Conservation (phyloP, 2,797 vertebrate genomes). For the Allobates femoralis region DNA sequence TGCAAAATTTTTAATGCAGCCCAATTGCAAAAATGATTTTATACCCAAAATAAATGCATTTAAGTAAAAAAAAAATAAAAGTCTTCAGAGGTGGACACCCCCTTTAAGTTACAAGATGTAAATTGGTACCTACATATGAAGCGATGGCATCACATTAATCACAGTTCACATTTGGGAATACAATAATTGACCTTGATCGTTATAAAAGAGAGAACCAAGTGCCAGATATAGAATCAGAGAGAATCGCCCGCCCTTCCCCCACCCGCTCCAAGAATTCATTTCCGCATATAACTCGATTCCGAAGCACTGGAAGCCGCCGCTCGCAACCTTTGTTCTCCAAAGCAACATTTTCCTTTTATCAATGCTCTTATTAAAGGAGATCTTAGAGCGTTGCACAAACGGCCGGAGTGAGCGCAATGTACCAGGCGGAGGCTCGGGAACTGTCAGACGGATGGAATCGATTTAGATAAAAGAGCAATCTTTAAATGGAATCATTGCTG, state of each 20-base stretch:
- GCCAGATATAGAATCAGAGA: not conserved
- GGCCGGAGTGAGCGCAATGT: not conserved
- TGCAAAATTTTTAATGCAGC: too few species aligned
- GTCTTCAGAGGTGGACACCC: too few species aligned
- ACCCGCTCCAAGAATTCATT: not conserved
- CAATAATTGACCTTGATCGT: slow-evolving; percentile 12
- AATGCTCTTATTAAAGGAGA: not conserved
- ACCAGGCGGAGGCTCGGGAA: not conserved
- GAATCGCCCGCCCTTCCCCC: not conserved
- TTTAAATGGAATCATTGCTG: slow-evolving; percentile 15
- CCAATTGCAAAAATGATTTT: too few species aligned
- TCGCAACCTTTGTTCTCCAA: slow-evolving; percentile 5
- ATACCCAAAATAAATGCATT: too few species aligned
- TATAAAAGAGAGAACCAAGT: slow-evolving; percentile 7
- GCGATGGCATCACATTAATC: not conserved
- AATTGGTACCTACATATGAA: not conserved
- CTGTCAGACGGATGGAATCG: not conserved
- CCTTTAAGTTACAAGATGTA: not conserved
- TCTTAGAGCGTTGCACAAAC: not conserved
- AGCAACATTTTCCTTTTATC: not conserved
- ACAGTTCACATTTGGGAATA: slow-evolving; percentile 22
- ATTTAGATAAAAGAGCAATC: slow-evolving; percentile 10
- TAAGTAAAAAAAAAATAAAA: too few species aligned
- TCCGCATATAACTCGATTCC: not conserved
- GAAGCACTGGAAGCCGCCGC: not conserved